Evolutionary conservation across 2,797 vertebrate genomes (phyloP), one percentile per base, ranked within the genome.

Genomic region (Rhyacichthys aspro): DNA sequence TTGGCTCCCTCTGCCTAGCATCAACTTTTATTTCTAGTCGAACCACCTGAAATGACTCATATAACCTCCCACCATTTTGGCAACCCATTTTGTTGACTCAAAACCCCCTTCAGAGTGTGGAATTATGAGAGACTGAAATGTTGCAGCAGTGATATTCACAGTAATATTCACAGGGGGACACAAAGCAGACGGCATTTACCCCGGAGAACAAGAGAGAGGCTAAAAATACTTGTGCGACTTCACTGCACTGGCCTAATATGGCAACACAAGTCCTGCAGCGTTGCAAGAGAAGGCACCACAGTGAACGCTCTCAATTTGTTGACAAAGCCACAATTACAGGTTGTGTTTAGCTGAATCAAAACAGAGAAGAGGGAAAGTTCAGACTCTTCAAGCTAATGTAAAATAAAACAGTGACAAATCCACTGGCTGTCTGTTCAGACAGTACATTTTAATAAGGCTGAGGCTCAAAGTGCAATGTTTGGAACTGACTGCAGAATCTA

Each of bases 151-250:
- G 70, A 87, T 77, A 78, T 83, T 68, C 55, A 66, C 49, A 11
- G 71, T 16, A 12, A 43, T 16, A 43, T 43, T 33, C 8, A 19
- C 19, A 16, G 43, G 28, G 11, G 72, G 70, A 85, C 85, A 85
- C 59, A 78, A 87, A 86, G 76, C 86, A 85, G 85, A 80, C 72
- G 53, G 83, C 76, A 82, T 86, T 90, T 78, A 84, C 81, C 72
- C 59, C 19, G 18, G 81, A 81, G 84, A 89, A 90, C 83, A 89
- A 90, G 84, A 79, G 82, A 68, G 67, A 6, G 62, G 74, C 91
- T 92, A 92, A 88, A 93, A 93, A 93, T 92, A 92, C 83, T 72
- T 77, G 68, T 50, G 62, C 70, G 67, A 77, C 70, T 79, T 68
- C 45, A 79, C 76, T 82, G 38, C 28, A 6, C 77, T 75, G 79